Base-by-base conservation (phyloP, 2,797 vertebrate species). In the Columba guinea region DNA sequence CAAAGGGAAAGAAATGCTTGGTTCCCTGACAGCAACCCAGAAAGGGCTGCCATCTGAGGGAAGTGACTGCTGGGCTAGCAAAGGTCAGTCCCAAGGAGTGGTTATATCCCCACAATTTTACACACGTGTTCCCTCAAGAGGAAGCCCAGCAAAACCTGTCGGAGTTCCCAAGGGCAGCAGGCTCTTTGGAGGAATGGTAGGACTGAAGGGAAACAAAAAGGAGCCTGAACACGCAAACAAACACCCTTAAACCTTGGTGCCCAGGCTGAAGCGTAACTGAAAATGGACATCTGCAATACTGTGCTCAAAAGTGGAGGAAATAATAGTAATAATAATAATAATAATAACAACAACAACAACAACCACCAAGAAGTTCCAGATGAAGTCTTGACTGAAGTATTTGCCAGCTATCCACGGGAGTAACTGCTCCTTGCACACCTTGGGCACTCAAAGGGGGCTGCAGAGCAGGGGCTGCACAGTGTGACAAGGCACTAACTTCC, bases 41-140 rank as follows among this genome's bases (percentile, higher is more conserved):
- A 65, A 84, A 73, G 26, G 10, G 20, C 30, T 90, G 46, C 15
- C 12, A 22, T 21, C 41, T 63, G 21, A 85, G 52, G 24, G 44
- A 92, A 78, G 17, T 0, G 1, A 73, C 70, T 76, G 77, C n/a
- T 65, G 63, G 58, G 13, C 51, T 65, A 53, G 12, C 6, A 4
- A 59, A 79, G 34, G 23, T 76, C 2, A 3, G 10, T 71, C 37
- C 35, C 52, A 83, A 39, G 20, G n/a, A 37, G 27, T 21, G 27
- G 7, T 71, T 91, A 28, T 71, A 71, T 32, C 35, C 58, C 27
- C 32, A 8, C 1, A 2, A n/a, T 55, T 83, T 81, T 64, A 68
- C 0, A 2, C 0, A 0, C 12, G 27, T 1, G 2, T 87, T 76
- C 34, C 49, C 53, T 70, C n/a, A 63, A 56, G 13, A 78, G 34